phyloP scores from a whole-genome alignment of 2,888 invertebrate genomes.

The Piscicola geometra region DNA sequence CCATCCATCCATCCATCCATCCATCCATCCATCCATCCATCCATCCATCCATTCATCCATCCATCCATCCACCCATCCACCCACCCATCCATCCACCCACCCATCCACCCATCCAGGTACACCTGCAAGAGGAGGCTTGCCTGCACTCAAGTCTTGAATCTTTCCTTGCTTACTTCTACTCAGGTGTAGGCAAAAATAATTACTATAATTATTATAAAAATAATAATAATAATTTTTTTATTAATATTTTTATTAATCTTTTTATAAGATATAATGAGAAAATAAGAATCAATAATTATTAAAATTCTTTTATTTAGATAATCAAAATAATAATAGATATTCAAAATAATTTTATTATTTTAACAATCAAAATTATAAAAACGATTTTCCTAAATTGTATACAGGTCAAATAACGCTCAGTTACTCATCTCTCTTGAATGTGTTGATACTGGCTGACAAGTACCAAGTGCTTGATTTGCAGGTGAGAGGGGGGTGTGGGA shows the following conservation, averaged over 20 bases:
- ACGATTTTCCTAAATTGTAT: conserved; percentile 62
- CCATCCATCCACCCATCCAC: too few species aligned
- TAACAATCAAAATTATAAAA: not conserved
- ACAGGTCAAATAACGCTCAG: conserved; percentile 83
- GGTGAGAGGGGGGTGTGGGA: conserved; percentile 45
- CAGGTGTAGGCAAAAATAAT: not conserved
- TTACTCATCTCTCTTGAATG: conserved; percentile 76
- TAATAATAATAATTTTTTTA: too few species aligned
- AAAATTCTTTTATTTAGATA: too few species aligned
- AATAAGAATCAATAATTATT: not conserved
- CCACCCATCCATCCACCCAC: too few species aligned
- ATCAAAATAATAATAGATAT: too few species aligned
- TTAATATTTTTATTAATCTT: too few species aligned
- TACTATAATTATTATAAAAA: too few species aligned
- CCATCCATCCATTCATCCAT: too few species aligned
- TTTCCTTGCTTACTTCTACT: conserved; percentile 6
- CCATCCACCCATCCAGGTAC: not conserved
- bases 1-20: too few species aligned
- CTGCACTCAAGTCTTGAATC: conserved; percentile 9
- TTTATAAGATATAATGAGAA: too few species aligned
- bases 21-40: too few species aligned
- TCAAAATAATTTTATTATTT: not conserved
- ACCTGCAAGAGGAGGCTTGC: not conserved
- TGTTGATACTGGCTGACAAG: conserved; percentile 84
- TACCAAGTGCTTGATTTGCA: conserved; percentile 88